phyloP scores from a whole-genome alignment of 2,113 vertebrate genomes.

The Ameiurus melas region DNA sequence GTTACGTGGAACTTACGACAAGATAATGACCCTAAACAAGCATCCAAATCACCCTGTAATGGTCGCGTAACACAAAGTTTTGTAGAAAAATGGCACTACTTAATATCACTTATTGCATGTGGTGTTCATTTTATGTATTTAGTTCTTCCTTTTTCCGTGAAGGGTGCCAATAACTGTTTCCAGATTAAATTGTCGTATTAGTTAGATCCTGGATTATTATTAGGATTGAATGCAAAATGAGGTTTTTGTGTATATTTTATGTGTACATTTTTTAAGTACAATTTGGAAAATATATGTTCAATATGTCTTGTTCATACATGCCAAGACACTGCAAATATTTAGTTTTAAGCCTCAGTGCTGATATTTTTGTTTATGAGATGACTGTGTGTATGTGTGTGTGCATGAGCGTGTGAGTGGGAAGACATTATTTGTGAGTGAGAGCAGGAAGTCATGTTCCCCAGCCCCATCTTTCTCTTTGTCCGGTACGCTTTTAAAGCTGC shows the following conservation, averaged over 20 bases:
- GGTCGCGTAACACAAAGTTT: background rate
- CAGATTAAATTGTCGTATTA: background rate
- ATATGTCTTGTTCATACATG: background rate
- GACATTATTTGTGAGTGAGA: constrained; percentile 28
- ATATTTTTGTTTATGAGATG: background rate
- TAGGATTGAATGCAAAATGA: background rate
- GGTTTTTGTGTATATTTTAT: background rate
- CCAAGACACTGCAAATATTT: background rate
- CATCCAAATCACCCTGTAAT: background rate
- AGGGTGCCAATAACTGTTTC: background rate
- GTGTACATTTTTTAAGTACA: background rate
- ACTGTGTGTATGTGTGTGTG: constrained; percentile 8
- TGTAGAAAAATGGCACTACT: background rate
- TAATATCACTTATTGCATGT: background rate
- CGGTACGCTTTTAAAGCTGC: constrained; percentile 18
- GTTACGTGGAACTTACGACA: too few relatives aligned
- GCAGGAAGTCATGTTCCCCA: constrained; percentile 22
- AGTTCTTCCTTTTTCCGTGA: background rate
- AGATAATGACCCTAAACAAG: background rate
- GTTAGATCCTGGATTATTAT: background rate
- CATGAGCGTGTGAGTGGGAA: background rate
- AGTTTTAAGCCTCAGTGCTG: background rate
- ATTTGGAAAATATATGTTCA: background rate
- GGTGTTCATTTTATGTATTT: background rate
- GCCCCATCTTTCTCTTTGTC: constrained; percentile 41